A percentile compares a stretch with the other conserved stretches of the same genome.
Conservation (phyloP, 2,113 vertebrate species). For the Rhinogobius similis region DNA sequence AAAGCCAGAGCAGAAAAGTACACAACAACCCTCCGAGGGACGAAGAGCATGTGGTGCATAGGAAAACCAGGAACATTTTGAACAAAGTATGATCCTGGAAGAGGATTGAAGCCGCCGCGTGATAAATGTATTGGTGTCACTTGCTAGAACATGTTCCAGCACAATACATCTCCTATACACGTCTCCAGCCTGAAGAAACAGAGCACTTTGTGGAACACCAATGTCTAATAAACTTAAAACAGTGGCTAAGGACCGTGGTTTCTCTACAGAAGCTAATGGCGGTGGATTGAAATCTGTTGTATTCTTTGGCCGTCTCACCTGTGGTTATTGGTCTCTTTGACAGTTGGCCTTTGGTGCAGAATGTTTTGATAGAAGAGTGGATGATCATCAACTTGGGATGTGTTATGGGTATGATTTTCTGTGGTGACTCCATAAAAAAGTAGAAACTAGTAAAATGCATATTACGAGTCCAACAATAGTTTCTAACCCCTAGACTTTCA, state of each 20-base stretch:
- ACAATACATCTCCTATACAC: not conserved
- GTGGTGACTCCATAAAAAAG: not conserved
- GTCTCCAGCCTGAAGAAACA: not conserved
- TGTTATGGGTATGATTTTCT: not conserved
- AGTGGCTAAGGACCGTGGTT: not conserved
- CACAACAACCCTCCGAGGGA: constrained; percentile 17
- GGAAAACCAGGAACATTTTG: constrained; percentile 19
- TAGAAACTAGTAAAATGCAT: not conserved
- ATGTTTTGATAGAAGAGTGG: not conserved
- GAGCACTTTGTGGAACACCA: not conserved
- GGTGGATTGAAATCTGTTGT: not conserved
- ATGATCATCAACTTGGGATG: not conserved
- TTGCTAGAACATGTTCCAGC: not conserved
- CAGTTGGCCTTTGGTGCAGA: not conserved
- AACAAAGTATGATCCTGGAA: constrained; percentile 12
- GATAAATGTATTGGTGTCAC: constrained; percentile 1
- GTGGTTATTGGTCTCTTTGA: not conserved
- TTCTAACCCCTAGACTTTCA: no score
- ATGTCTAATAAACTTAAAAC: not conserved
- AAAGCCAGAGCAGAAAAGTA: constrained; percentile 36
- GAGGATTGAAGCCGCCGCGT: constrained; percentile 1
- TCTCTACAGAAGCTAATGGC: not conserved
- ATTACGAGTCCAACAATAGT: no score
- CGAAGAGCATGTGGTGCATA: constrained; percentile 1
- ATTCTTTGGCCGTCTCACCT: not conserved